Evolutionary conservation across 2,797 vertebrate genomes (phyloP).

Genomic region (Percopsis omiscomaycus): DNA sequence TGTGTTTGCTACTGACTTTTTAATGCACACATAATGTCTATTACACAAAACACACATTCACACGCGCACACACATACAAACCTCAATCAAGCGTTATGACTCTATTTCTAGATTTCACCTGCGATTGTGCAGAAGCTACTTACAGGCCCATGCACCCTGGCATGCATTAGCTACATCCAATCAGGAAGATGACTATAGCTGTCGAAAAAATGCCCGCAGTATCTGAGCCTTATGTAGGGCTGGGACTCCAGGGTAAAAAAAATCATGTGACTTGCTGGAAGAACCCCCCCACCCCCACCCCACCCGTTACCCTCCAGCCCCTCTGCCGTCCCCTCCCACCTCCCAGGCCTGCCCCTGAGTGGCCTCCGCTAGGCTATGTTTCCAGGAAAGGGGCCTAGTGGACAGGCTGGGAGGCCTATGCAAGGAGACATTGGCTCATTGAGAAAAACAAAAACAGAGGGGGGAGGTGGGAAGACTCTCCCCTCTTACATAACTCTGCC

Average conservation of each 20-base stretch:
- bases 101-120: conserved; percentile 43
- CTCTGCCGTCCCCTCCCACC: conserved; percentile 23
- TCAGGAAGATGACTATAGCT: conserved; percentile 54
- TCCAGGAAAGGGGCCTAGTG: conserved; percentile 84
- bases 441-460: conserved; percentile 85
- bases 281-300: conserved; percentile 39
- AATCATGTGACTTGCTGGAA: conserved; percentile 82
- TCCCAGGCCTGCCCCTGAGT: conserved; percentile 73
- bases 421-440: conserved; percentile 83
- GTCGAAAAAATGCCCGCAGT: conserved; percentile 55
- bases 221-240: conserved; percentile 71
- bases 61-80: background rate
- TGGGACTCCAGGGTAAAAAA: conserved; percentile 60
- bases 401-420: conserved; percentile 79
- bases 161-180: conserved; percentile 49
- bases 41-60: conserved; percentile 8
- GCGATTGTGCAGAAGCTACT: conserved; percentile 34
- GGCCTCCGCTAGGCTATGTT: conserved; percentile 77
- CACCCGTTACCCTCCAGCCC: conserved; percentile 7
- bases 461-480: conserved; percentile 76
- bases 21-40: background rate
- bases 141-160: conserved; percentile 45
- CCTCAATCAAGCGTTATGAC: conserved; percentile 22
- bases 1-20: conserved; percentile 12
- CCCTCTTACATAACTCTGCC: conserved; percentile 77